A percentile compares a stretch with the other conserved stretches of the same genome.
Evolutionary conservation across 2,888 invertebrate genomes (phyloP).

Genomic region (Drosophila percnosoma): DNA sequence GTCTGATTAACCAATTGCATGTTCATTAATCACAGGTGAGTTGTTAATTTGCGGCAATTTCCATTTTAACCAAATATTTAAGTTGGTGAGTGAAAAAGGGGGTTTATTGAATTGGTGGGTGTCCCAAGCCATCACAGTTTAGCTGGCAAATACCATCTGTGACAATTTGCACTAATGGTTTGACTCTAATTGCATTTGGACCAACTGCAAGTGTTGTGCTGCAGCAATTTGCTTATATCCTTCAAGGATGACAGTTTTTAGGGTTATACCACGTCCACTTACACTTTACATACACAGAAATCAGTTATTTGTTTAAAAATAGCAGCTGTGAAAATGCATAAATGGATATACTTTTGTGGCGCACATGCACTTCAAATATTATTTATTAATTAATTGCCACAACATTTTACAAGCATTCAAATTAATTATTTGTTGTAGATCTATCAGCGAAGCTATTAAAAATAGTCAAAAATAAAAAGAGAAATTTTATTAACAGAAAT

Average conservation of each 20-base stretch:
- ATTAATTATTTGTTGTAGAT: background rate
- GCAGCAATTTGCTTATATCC: constrained; percentile 1
- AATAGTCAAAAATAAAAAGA: background rate
- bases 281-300: background rate
- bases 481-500: background rate
- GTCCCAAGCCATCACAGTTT: constrained; percentile 18
- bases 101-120: background rate
- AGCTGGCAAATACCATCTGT: background rate
- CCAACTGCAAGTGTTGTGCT: constrained; percentile 3
- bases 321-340: background rate
- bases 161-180: constrained; percentile 20
- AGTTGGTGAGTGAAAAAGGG: background rate
- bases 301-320: background rate
- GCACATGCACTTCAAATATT: background rate
- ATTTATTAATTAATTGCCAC: background rate
- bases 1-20: constrained; percentile 37
- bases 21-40: constrained; percentile 62
- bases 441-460: background rate
- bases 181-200: constrained; percentile 38
- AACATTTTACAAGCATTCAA: background rate
- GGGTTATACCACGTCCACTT: background rate
- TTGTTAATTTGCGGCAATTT: constrained; percentile 37
- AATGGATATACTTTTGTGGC: background rate
- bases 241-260: background rate
- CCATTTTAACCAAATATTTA: constrained; percentile 29